Percentiles rank a stretch among this genome's conserved stretches.
phyloP scores from a whole-genome alignment of 2,797 vertebrate genomes.

The Buceros bicornis region DNA sequence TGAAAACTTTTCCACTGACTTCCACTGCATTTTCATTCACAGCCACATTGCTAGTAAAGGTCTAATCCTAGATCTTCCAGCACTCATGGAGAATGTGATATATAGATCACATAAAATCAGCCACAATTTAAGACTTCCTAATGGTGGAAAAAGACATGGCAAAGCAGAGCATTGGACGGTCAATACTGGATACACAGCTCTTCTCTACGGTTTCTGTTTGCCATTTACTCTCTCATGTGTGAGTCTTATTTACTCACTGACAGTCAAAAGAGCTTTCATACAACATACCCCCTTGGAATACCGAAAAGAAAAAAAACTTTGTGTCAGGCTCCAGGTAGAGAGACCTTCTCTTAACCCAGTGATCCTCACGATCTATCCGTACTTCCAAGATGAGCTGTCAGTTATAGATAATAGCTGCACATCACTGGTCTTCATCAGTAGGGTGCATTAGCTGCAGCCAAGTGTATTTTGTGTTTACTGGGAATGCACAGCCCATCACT shows the following conservation, averaged over 20 bases:
- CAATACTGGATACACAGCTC: rapidly evolving
- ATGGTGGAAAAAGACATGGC: not conserved
- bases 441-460: not conserved
- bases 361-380: not conserved
- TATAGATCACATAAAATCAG: not conserved
- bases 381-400: not conserved
- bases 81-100: not conserved
- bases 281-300: not conserved
- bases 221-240: not conserved
- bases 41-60: not conserved
- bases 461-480: not conserved
- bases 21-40: not conserved
- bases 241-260: not conserved
- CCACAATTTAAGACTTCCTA: not conserved
- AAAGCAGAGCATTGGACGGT: not conserved
- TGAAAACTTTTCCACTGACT: not conserved
- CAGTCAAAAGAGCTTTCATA: not conserved
- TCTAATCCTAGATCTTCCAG: not conserved
- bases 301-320: not conserved
- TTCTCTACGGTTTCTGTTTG: not conserved
- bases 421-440: conserved; percentile 39
- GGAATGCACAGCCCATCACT: not conserved
- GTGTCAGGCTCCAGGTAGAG: not conserved
- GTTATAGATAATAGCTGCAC: not conserved
- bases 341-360: conserved; percentile 4